Evolutionary conservation across 2,113 vertebrate genomes (phyloP).

Genomic region (Lamprotornis superbus): DNA sequence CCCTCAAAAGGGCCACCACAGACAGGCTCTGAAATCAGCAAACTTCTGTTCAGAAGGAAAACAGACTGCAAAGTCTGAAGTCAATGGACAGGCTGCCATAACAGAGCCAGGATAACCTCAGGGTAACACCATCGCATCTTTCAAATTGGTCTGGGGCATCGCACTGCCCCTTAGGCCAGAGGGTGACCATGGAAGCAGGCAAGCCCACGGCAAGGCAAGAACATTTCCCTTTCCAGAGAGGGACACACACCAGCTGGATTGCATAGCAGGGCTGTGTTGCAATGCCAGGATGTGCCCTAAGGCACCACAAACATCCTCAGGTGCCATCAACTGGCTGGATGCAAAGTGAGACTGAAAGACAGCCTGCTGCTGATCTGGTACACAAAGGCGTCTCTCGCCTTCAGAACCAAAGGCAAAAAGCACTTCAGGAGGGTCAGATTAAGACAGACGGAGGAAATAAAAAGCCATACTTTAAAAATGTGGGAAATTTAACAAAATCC

Average conservation of each 20-base stretch:
- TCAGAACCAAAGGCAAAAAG: slow-evolving; percentile 5
- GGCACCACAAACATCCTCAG: background rate
- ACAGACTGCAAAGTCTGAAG: background rate
- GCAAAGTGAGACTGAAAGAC: background rate
- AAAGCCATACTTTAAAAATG: background rate
- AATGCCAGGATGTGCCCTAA: background rate
- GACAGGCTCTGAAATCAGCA: background rate
- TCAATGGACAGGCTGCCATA: rapidly evolving
- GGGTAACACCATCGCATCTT: background rate
- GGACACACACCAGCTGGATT: background rate
- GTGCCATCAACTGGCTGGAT: background rate
- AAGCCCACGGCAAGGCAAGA: background rate
- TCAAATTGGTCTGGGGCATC: background rate
- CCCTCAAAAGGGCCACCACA: background rate
- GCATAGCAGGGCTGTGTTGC: background rate
- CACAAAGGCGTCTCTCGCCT: background rate
- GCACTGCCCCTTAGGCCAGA: background rate
- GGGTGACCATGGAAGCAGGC: rapidly evolving
- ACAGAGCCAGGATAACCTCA: background rate
- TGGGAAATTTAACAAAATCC: slow-evolving; percentile 16
- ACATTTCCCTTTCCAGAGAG: background rate
- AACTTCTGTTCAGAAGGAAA: background rate
- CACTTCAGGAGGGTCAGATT: slow-evolving; percentile 8
- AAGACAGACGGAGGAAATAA: slow-evolving; percentile 26
- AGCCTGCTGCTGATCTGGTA: slow-evolving; percentile 11